Conservation (phyloP, 2,888 invertebrate genomes). For the Celastrina argiolus region DNA sequence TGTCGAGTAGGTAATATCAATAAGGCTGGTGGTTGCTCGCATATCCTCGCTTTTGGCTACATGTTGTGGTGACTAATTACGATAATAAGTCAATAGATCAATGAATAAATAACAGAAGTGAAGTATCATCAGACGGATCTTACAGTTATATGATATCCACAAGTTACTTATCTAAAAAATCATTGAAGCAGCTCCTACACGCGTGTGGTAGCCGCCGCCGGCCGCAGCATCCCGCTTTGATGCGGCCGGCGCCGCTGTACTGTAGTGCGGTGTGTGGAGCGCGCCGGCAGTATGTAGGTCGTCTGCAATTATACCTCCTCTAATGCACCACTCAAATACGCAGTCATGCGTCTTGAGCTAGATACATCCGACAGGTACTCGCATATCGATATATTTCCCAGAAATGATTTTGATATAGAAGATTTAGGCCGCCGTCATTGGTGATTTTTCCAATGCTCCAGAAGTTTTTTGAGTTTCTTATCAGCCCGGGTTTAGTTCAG, state of each 20-base stretch:
- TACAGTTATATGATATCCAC: no score
- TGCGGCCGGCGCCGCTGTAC: not conserved
- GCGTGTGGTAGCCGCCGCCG: not conserved
- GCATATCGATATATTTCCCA: not conserved
- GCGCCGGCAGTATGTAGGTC: not conserved
- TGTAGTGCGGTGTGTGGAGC: not conserved
- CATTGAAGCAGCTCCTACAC: not conserved
- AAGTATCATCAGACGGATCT: not conserved
- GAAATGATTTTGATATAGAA: not conserved
- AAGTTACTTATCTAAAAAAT: not conserved
- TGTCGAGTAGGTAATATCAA: no score
- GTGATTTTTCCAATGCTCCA: no score
- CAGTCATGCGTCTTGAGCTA: constrained; percentile 24
- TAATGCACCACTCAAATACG: not conserved
- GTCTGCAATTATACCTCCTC: constrained; percentile 6
- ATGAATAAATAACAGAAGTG: not conserved
- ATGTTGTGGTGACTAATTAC: no score
- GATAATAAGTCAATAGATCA: no score
- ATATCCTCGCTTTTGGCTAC: no score
- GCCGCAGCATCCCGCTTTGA: constrained; percentile 3
- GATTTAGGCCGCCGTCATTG: no score
- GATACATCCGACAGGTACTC: constrained; percentile 1
- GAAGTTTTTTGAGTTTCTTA: no score
- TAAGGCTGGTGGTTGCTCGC: no score
- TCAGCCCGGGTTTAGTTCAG: no score